These are phyloP conservation scores for Progne subis DNA, from an alignment of 2,113 vertebrate species.

Conservation along the genomic window DNA sequence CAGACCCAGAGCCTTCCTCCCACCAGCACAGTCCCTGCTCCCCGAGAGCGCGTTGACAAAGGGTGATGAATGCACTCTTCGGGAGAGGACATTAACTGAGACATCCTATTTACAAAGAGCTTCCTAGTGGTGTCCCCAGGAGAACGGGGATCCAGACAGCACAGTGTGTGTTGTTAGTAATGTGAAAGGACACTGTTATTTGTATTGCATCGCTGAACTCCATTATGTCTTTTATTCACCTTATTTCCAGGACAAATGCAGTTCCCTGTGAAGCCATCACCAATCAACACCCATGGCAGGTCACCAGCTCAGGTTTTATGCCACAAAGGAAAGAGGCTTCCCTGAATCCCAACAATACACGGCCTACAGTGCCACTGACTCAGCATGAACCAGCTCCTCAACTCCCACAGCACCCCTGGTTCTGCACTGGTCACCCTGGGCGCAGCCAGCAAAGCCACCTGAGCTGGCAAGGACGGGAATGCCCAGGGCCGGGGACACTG, in stretches of 20 bases:
- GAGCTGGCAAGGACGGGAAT: fast-evolving
- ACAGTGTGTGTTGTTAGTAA: background rate
- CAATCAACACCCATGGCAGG: background rate
- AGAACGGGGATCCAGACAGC: background rate
- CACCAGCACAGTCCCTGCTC: background rate
- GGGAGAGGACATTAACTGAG: background rate
- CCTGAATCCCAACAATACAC: fast-evolving
- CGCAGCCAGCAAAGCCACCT: background rate
- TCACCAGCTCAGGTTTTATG: background rate
- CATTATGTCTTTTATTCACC: background rate
- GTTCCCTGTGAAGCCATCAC: background rate
- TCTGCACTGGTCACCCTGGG: fast-evolving
- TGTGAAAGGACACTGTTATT: background rate
- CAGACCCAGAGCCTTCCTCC: background rate
- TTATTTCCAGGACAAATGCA: background rate
- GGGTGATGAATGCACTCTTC: background rate
- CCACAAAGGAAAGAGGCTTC: background rate
- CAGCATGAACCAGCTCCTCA: fast-evolving
- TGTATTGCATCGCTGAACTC: background rate
- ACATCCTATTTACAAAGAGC: background rate
- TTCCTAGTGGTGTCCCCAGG: background rate
- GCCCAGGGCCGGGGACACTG: fast-evolving
- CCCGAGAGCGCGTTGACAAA: fast-evolving
- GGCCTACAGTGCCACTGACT: background rate
- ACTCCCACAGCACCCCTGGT: background rate